Conservation (phyloP, 2,113 vertebrate species). For the Archilochus colubris region DNA sequence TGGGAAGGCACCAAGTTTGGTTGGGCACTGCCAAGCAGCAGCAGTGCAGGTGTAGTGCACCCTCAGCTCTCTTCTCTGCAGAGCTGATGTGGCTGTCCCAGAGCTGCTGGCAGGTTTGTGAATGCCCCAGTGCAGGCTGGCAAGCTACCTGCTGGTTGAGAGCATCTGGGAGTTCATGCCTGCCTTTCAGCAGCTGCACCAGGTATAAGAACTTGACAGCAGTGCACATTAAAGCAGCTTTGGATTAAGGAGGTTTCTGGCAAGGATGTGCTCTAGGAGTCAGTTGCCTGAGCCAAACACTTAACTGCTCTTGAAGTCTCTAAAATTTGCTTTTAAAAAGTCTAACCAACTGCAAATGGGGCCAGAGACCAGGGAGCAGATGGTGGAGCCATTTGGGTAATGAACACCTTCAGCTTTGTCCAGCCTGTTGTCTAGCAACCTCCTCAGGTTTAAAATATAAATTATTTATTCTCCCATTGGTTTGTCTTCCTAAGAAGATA, state of each 20-base stretch:
- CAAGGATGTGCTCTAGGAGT: background rate
- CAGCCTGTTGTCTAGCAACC: background rate
- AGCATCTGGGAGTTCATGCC: background rate
- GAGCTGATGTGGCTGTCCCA: background rate
- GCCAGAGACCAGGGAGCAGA: background rate
- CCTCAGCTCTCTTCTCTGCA: background rate
- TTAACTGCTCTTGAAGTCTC: background rate
- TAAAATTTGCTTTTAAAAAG: background rate
- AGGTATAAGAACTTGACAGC: accelerated
- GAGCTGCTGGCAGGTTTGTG: background rate
- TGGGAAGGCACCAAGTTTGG: background rate
- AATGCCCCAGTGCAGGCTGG: background rate
- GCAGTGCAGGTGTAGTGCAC: background rate
- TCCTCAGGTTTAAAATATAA: background rate
- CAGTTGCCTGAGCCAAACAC: background rate
- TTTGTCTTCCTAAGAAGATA: constrained; percentile 18
- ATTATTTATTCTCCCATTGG: background rate
- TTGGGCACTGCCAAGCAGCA: background rate
- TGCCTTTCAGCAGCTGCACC: background rate
- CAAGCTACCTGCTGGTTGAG: background rate
- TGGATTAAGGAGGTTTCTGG: background rate
- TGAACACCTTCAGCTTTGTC: background rate
- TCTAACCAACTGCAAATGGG: background rate
- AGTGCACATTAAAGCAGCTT: background rate
- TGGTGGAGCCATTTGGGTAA: background rate